Evolutionary conservation across 2,888 invertebrate species (phyloP).

Genomic region (Parnassius glacialis): DNA sequence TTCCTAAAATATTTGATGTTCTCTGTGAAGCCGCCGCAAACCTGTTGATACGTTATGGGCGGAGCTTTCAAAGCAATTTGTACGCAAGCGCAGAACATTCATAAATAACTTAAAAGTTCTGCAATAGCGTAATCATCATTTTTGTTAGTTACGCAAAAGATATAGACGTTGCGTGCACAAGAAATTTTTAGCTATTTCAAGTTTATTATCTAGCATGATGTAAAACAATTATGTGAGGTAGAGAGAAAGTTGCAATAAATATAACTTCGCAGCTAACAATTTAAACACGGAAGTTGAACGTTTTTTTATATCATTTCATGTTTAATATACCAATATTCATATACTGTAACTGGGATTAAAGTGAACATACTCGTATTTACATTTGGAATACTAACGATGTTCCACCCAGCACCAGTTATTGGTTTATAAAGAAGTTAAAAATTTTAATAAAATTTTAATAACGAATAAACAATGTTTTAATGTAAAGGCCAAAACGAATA

Average conservation of each 20-base stretch:
- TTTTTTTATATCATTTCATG: too few relatives aligned
- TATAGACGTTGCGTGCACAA: slow-evolving; percentile 31
- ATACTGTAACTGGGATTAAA: too few relatives aligned
- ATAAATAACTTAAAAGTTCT: slow-evolving; percentile 27
- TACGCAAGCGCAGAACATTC: slow-evolving; percentile 56
- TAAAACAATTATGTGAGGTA: slow-evolving; percentile 11
- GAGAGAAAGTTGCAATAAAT: slow-evolving; percentile 21
- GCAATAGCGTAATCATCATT: slow-evolving; percentile 11
- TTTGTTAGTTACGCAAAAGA: slow-evolving; percentile 28
- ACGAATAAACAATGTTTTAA: too few relatives aligned
- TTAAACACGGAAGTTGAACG: background rate
- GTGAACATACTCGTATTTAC: too few relatives aligned
- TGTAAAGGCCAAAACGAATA: too few relatives aligned
- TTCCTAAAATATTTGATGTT: background rate
- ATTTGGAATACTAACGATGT: too few relatives aligned
- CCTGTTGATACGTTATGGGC: slow-evolving; percentile 63
- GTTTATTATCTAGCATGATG: slow-evolving; percentile 10
- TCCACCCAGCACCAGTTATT: too few relatives aligned
- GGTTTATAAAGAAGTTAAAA: too few relatives aligned
- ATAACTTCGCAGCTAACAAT: slow-evolving; percentile 17
- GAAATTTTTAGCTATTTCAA: slow-evolving; percentile 4
- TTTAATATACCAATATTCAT: too few relatives aligned
- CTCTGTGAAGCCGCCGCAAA: slow-evolving; percentile 29
- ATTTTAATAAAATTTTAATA: too few relatives aligned
- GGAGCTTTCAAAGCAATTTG: slow-evolving; percentile 46